Conservation (phyloP, 2,797 vertebrate genomes). For the Typhlichthys eigenmanni region DNA sequence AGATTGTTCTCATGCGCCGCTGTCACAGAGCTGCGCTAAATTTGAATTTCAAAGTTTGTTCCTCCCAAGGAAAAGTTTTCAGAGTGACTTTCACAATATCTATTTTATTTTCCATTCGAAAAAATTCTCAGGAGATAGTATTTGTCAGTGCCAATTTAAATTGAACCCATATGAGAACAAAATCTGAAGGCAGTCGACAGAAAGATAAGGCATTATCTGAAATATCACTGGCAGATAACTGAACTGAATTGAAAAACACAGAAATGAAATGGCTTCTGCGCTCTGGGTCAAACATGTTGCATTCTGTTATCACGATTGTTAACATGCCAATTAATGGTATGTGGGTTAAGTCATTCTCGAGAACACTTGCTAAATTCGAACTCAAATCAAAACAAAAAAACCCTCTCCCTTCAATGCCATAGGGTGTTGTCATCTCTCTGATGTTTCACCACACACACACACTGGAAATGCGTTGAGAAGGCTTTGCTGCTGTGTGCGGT, state of each 20-base stretch:
- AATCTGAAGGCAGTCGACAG: constrained; percentile 22
- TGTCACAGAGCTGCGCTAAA: constrained; percentile 36
- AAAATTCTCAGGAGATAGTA: constrained; percentile 35
- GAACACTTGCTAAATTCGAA: no score
- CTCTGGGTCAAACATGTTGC: neutral
- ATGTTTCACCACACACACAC: no score
- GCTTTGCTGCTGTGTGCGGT: no score
- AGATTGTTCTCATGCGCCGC: constrained; percentile 39
- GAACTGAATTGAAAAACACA: neutral
- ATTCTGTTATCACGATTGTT: no score
- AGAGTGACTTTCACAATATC: constrained; percentile 49
- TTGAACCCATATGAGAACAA: constrained; percentile 27
- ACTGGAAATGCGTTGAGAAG: no score
- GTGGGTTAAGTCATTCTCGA: no score
- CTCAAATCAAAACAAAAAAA: no score
- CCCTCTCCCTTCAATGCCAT: no score
- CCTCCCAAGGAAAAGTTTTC: constrained; percentile 56
- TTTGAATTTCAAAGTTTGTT: constrained; percentile 65
- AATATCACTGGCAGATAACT: neutral
- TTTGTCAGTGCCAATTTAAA: constrained; percentile 52
- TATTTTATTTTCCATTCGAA: constrained; percentile 37
- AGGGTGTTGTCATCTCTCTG: no score
- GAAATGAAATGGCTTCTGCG: neutral
- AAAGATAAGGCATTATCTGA: constrained; percentile 7
- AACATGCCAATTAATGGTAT: no score